phyloP scores from a whole-genome alignment of 64 coral and sea anemone genomes.

The Porites australiensis region DNA sequence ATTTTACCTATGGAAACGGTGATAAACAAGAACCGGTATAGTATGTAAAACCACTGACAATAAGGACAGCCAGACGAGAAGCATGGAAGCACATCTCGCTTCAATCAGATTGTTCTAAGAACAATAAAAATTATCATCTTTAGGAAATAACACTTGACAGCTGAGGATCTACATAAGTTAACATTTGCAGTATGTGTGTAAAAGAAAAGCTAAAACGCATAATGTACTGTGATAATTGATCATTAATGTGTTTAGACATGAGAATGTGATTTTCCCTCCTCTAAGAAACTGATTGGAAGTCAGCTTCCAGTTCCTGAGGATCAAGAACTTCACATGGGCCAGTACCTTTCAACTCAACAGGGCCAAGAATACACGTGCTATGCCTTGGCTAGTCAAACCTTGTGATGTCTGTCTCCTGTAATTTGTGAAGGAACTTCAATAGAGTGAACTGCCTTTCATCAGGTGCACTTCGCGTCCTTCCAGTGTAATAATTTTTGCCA shows the following conservation, averaged over 20 bases:
- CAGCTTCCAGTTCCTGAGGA: slow-evolving; percentile 8
- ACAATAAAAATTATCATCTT: background rate
- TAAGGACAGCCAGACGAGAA: too few relatives aligned
- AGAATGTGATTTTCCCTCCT: background rate
- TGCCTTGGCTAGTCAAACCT: slow-evolving; percentile 22
- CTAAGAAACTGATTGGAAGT: background rate
- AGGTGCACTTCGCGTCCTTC: too few relatives aligned
- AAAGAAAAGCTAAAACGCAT: background rate
- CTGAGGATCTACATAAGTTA: background rate
- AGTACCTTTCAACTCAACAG: slow-evolving; percentile 16
- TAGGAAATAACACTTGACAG: background rate
- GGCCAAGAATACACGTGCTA: slow-evolving; percentile 56
- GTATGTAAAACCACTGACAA: too few relatives aligned
- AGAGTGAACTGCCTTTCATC: background rate
- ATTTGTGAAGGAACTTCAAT: slow-evolving; percentile 25
- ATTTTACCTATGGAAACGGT: too few relatives aligned
- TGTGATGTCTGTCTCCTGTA: background rate
- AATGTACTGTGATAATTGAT: background rate
- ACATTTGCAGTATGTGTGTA: background rate
- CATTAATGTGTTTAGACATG: background rate
- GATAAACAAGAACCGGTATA: too few relatives aligned
- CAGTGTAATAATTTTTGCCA: too few relatives aligned
- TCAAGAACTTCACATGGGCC: background rate
- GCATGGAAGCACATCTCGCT: background rate
- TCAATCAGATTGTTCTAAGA: background rate